A percentile compares a stretch with the other conserved stretches of the same genome.
Conservation (phyloP, 2,113 vertebrate genomes). For the Brachypodius melanocephalos region DNA sequence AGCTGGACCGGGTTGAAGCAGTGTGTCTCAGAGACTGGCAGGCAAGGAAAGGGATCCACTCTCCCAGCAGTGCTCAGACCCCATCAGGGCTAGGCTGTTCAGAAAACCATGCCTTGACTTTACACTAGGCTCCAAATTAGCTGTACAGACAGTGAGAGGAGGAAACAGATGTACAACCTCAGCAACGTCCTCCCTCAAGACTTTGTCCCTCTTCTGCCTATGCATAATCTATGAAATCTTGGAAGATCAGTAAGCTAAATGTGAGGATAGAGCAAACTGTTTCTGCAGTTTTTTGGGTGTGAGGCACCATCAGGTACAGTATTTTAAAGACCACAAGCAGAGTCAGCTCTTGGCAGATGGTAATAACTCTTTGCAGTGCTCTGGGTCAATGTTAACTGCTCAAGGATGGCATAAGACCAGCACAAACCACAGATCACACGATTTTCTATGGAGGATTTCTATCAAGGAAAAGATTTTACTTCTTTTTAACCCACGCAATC, state of each 20-base stretch:
- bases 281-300: not conserved
- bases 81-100: not conserved
- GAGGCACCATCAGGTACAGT: not conserved
- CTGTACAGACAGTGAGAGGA: not conserved
- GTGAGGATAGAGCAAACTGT: not conserved
- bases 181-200: not conserved
- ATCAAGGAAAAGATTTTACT: not conserved
- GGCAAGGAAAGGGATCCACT: not conserved
- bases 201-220: not conserved
- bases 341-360: not conserved
- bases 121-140: not conserved
- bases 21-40: not conserved
- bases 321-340: not conserved
- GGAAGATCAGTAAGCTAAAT: not conserved
- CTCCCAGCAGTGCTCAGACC: not conserved
- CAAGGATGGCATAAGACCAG: not conserved
- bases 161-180: not conserved
- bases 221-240: not conserved
- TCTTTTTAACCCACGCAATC: not conserved
- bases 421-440: not conserved
- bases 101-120: not conserved
- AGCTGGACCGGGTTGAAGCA: constrained; percentile 17
- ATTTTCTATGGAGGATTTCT: not conserved
- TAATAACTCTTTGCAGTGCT: not conserved
- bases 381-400: not conserved